A percentile compares a stretch with the other conserved stretches of the same genome.
phyloP scores from a whole-genome alignment of 2,888 invertebrate genomes.

The Bombylius major region DNA sequence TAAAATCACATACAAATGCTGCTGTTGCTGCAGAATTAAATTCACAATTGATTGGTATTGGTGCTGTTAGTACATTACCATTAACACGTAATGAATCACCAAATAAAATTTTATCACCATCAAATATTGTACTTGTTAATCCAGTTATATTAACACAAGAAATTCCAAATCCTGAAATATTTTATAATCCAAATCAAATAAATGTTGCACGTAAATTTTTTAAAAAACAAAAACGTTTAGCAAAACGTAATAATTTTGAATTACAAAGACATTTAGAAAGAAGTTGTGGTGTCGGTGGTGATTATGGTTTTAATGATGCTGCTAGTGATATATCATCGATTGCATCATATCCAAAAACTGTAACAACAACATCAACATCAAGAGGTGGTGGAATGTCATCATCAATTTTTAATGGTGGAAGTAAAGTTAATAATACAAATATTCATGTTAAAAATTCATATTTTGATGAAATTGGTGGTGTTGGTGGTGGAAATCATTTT shows the following conservation, averaged over 20 bases:
- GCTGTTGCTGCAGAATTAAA: conserved; percentile 36
- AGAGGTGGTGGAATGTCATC: too few relatives aligned
- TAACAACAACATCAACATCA: conserved; percentile 22
- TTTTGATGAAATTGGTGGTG: conserved; percentile 6
- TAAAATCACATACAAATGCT: conserved; percentile 50
- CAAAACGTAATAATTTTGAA: conserved; percentile 61
- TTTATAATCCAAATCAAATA: conserved; percentile 89
- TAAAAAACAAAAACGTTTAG: conserved; percentile 65
- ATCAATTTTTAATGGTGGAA: conserved; percentile 51
- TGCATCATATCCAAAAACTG: conserved; percentile 40
- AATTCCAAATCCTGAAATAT: conserved; percentile 55
- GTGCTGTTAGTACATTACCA: conserved; percentile 19
- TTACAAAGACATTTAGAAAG: conserved; percentile 42
- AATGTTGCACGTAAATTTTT: conserved; percentile 88
- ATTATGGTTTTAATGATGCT: conserved; percentile 32
- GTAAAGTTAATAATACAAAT: conserved; percentile 71
- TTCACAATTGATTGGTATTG: conserved; percentile 13
- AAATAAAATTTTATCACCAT: conserved; percentile 17
- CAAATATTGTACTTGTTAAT: conserved; percentile 42
- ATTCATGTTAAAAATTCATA: conserved; percentile 42
- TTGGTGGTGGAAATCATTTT: conserved; percentile 12
- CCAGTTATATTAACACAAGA: conserved; percentile 37
- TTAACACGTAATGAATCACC: conserved; percentile 45
- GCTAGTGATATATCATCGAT: conserved; percentile 43
- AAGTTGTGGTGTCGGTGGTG: conserved; percentile 44